Conservation (phyloP, 1,140 invertebrate genomes). For the Trypoxylus dichotomus region DNA sequence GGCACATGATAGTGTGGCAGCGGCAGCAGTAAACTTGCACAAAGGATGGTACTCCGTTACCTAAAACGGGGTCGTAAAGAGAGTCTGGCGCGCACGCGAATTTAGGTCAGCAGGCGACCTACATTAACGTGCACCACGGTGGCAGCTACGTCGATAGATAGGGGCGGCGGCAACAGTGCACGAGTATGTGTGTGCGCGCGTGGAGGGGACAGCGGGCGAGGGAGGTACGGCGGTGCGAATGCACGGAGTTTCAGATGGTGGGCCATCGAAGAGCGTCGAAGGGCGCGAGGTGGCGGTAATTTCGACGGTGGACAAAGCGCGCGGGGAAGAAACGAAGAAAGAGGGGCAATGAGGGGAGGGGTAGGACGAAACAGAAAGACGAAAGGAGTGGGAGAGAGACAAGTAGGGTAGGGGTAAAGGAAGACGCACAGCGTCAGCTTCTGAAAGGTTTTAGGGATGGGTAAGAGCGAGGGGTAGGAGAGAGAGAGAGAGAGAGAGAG, state of each 20-base stretch:
- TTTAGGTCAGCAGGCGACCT: slow-evolving; percentile 35
- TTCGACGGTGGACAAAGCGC: neutral
- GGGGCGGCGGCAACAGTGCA: neutral
- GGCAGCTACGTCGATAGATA: slow-evolving; percentile 21
- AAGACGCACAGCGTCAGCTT: neutral
- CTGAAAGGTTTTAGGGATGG: neutral
- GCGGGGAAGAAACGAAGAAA: neutral
- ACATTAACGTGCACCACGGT: slow-evolving; percentile 28
- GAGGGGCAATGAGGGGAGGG: neutral
- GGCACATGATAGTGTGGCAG: neutral
- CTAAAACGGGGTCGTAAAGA: slow-evolving; percentile 32
- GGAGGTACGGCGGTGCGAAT: neutral
- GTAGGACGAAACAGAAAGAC: neutral
- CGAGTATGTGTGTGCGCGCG: too few relatives aligned
- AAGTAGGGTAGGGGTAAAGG: neutral
- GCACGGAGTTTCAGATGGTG: neutral
- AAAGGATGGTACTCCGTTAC: slow-evolving; percentile 27
- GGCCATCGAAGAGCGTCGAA: neutral
- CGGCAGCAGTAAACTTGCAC: slow-evolving; percentile 9
- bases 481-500: neutral
- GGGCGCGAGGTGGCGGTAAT: neutral
- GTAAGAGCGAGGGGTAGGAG: neutral
- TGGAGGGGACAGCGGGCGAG: neutral
- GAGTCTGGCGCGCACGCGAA: slow-evolving; percentile 26
- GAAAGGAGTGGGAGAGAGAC: neutral